Conservation (phyloP, 2,797 vertebrate species). For the Dicrostonyx torquatus region DNA sequence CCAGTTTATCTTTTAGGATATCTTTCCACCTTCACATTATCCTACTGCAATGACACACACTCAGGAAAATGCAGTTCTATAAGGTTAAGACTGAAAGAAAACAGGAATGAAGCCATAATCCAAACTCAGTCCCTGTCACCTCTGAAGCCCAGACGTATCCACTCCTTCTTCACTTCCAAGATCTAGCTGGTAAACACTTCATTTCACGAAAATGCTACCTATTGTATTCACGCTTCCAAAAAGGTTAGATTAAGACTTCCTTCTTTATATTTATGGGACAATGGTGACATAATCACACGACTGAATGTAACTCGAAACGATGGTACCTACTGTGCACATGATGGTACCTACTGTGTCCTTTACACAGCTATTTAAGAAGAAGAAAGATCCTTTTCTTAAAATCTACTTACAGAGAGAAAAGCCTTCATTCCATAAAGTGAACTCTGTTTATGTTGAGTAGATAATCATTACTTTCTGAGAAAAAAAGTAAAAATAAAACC, state of each 20-base stretch:
- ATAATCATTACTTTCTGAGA: constrained; percentile 6
- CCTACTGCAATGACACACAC: constrained; percentile 1
- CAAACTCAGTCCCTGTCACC: not conserved
- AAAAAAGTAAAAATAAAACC: constrained; percentile 60
- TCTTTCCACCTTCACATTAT: constrained; percentile 58
- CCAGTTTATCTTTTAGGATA: constrained; percentile 29
- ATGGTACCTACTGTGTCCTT: not conserved
- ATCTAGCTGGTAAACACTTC: not conserved
- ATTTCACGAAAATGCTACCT: not conserved
- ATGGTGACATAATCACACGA: not conserved
- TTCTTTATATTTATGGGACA: not conserved
- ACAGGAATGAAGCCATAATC: not conserved
- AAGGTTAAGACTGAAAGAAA: constrained; percentile 44
- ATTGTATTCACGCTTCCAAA: not conserved
- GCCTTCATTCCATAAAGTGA: constrained; percentile 72
- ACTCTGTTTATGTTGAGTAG: constrained; percentile 59
- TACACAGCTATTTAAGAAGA: not conserved
- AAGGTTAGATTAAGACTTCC: not conserved
- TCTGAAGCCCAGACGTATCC: not conserved
- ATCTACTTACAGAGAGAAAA: constrained; percentile 74
- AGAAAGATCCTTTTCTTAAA: constrained; percentile 24
- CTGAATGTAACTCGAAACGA: not conserved
- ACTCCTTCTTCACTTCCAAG: not conserved
- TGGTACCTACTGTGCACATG: not conserved
- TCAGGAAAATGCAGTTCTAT: constrained; percentile 34